A percentile compares a stretch with the other conserved stretches of the same genome.
These are phyloP conservation scores for Coregonus suidteri DNA, from an alignment of 2,797 vertebrate species.

Conservation along the genomic window DNA sequence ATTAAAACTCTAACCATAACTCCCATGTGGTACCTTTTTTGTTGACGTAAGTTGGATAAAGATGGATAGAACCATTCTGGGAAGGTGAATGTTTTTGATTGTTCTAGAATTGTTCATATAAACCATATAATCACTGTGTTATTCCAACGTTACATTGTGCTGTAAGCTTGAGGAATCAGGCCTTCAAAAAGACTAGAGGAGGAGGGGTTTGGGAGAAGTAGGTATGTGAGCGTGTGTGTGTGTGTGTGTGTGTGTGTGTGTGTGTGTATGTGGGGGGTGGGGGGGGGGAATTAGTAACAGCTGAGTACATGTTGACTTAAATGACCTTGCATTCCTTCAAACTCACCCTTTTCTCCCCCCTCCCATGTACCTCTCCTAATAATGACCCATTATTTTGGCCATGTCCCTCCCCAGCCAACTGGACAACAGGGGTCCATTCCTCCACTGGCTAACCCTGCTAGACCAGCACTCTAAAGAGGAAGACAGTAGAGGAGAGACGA, in stretches of 20 bases:
- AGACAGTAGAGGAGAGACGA: background rate
- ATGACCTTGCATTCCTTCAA: slow-evolving; percentile 36
- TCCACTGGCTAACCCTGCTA: slow-evolving; percentile 17
- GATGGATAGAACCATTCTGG: no score
- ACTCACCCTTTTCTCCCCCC: slow-evolving; percentile 17
- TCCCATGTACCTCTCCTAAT: slow-evolving; percentile 11
- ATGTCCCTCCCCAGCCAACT: slow-evolving; percentile 25
- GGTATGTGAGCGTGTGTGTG: slow-evolving; percentile 9
- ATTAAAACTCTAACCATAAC: no score
- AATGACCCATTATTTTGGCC: slow-evolving; percentile 33
- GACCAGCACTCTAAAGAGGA: slow-evolving; percentile 13
- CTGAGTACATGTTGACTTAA: slow-evolving; percentile 56
- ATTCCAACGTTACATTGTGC: no score
- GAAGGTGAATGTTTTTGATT: no score
- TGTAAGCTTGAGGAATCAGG: no score
- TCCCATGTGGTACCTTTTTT: no score
- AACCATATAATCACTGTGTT: no score
- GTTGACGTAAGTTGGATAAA: no score
- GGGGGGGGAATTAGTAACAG: slow-evolving; percentile 45
- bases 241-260: background rate
- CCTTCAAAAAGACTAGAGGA: no score
- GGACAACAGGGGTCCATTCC: slow-evolving; percentile 20
- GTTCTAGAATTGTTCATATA: no score
- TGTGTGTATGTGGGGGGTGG: background rate
- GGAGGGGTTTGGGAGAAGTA: background rate